Conservation (phyloP, 30 jellyfish, hydroid and myxozoan species). For the Cassiopea andromeda region DNA sequence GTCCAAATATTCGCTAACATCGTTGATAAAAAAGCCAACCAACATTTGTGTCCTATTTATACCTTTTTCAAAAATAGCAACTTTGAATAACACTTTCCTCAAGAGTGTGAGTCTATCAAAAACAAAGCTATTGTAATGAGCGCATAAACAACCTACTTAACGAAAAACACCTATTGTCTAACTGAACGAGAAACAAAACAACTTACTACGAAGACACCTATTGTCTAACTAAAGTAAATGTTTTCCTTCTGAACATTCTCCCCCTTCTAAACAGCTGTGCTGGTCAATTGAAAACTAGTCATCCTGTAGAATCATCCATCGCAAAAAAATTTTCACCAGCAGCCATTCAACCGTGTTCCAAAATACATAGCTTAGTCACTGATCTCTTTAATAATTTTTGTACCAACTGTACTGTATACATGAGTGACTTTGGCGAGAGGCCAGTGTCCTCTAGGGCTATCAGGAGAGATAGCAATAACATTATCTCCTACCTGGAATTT, state of each 20-base stretch:
- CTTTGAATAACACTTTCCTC: background rate
- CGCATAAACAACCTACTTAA: background rate
- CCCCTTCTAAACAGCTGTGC: too few species aligned
- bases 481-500: slow-evolving; percentile 8
- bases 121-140: background rate
- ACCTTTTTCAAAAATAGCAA: too few species aligned
- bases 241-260: too few species aligned
- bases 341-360: background rate
- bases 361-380: background rate
- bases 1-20: too few species aligned
- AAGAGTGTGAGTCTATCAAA: background rate
- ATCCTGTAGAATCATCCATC: background rate
- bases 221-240: background rate
- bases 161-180: background rate
- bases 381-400: background rate
- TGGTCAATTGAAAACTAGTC: too few species aligned
- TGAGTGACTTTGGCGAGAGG: slow-evolving; percentile 10
- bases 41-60: too few species aligned
- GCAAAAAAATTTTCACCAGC: background rate
- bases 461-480: slow-evolving; percentile 14
- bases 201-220: background rate
- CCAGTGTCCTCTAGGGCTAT: slow-evolving; percentile 24
- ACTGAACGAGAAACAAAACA: background rate
- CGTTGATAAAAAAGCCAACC: too few species aligned
- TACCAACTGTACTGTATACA: background rate